These are phyloP conservation scores for Anisognathus igniventris DNA, from an alignment of 2,797 vertebrate species.

Conservation along the genomic window DNA sequence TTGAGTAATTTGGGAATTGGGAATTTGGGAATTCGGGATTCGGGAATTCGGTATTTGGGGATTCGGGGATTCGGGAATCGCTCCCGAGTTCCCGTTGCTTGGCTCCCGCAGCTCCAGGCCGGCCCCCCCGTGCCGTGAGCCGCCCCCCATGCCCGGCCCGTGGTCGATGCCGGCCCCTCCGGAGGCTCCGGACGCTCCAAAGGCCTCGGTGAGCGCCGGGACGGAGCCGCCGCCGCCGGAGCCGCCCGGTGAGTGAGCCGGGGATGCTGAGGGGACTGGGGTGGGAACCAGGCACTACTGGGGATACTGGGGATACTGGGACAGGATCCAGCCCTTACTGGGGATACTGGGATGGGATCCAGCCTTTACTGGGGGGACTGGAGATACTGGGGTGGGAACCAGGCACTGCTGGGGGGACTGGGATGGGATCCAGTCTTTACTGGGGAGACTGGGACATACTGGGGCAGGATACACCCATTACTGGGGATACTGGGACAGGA, in stretches of 20 bases:
- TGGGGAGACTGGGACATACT: accelerated
- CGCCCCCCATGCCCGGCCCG: background rate
- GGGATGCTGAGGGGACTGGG: too few relatives aligned
- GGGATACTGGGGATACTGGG: background rate
- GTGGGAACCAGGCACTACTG: too few relatives aligned
- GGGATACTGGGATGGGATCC: background rate
- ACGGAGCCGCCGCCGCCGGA: background rate
- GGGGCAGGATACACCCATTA: too few relatives aligned
- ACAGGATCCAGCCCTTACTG: too few relatives aligned
- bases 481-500: too few relatives aligned
- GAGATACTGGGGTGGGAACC: too few relatives aligned
- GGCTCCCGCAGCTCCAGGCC: background rate
- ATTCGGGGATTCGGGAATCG: accelerated
- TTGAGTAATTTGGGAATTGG: too few relatives aligned
- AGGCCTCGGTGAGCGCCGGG: background rate
- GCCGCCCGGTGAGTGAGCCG: background rate
- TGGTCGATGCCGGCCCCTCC: background rate
- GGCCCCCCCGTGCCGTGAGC: background rate
- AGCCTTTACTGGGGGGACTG: background rate
- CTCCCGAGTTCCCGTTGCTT: background rate
- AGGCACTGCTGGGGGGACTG: too few relatives aligned
- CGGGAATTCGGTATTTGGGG: too few relatives aligned
- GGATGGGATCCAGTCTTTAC: too few relatives aligned
- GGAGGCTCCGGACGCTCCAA: background rate
- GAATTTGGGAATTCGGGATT: accelerated